Percentiles rank a stretch among this genome's conserved stretches.
Evolutionary conservation across 2,888 invertebrate genomes (phyloP).

Genomic region (Drosophila leonis): DNA sequence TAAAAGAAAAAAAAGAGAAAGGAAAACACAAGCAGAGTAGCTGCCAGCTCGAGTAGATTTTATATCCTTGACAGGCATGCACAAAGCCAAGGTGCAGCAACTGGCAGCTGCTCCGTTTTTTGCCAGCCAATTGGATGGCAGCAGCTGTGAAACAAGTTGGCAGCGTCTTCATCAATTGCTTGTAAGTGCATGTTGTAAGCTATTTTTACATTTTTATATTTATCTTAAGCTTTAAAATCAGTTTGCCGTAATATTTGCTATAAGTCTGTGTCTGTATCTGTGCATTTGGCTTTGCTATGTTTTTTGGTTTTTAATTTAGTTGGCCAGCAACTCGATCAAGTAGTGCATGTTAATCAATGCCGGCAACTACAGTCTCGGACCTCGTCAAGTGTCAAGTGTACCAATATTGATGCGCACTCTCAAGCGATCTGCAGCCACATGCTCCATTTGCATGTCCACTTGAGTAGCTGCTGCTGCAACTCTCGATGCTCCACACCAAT

Average conservation of each 20-base stretch:
- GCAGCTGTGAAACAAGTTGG: constrained; percentile 60
- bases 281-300: neutral
- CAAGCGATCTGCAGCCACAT: constrained; percentile 52
- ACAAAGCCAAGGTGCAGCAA: constrained; percentile 40
- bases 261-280: neutral
- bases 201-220: constrained; percentile 42
- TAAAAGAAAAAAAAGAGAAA: constrained; percentile 26
- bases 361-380: constrained; percentile 6
- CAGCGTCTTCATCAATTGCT: constrained; percentile 63
- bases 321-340: constrained; percentile 24
- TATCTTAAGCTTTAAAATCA: constrained; percentile 11
- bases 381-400: constrained; percentile 63
- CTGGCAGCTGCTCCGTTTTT: constrained; percentile 24
- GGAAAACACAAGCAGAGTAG: constrained; percentile 8
- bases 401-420: constrained; percentile 74
- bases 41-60: constrained; percentile 42
- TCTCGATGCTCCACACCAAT: constrained; percentile 46
- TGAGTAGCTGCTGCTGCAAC: constrained; percentile 27
- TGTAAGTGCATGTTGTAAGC: constrained; percentile 67
- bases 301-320: constrained; percentile 39
- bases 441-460: constrained; percentile 70
- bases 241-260: constrained; percentile 36
- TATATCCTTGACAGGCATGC: constrained; percentile 44
- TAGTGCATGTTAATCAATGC: constrained; percentile 62
- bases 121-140: constrained; percentile 66